Evolutionary conservation across 2,113 vertebrate species (phyloP).

Genomic region (Cavia aperea): DNA sequence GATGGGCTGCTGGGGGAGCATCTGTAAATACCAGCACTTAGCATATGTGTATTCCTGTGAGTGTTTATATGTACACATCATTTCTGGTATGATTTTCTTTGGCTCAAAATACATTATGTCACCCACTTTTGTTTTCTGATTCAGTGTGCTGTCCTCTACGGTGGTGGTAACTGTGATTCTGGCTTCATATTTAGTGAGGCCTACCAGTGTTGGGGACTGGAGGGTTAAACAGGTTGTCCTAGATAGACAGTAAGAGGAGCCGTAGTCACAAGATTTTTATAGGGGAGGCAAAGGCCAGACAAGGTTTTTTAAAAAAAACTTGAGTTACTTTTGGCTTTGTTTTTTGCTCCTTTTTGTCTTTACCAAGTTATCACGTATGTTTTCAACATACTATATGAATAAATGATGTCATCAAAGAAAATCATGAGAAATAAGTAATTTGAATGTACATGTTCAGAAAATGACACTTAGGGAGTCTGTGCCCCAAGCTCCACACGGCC

Average conservation of each 20-base stretch:
- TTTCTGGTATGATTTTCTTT: conserved; percentile 45
- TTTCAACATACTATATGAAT: not conserved
- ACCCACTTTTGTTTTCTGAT: conserved; percentile 37
- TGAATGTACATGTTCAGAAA: not conserved
- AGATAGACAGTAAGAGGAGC: not conserved
- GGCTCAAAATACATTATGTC: conserved; percentile 43
- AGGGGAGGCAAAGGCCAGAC: not conserved
- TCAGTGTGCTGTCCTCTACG: not conserved
- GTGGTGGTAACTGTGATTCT: not conserved
- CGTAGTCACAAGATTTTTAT: rapidly evolving
- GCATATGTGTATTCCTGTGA: not conserved
- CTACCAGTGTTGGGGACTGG: not conserved
- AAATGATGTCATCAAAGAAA: not conserved
- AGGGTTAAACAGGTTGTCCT: not conserved
- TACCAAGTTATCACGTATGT: not conserved
- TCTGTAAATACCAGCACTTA: not conserved
- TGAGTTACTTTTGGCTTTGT: not conserved
- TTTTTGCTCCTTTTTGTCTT: not conserved
- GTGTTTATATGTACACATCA: conserved; percentile 41
- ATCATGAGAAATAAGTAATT: not conserved
- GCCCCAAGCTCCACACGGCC: not conserved
- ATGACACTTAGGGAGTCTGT: not conserved
- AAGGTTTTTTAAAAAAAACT: not conserved
- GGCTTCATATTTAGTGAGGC: not conserved
- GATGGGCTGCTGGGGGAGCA: not conserved